A percentile compares a stretch with the other conserved stretches of the same genome.
Conservation (phyloP, 2,888 invertebrate species). For the Pseudeuparius sepicola region DNA sequence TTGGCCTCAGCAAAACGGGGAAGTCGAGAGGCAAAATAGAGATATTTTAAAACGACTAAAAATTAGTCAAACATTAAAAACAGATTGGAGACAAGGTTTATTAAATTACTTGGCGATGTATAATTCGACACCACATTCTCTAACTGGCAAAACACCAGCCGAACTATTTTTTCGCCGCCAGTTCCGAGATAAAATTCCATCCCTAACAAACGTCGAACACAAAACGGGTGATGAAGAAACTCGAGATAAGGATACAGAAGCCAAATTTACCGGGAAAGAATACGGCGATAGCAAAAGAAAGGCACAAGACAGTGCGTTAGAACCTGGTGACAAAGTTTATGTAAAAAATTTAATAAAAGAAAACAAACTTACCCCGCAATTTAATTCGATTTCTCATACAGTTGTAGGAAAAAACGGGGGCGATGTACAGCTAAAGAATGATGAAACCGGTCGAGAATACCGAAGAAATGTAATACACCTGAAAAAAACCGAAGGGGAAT, state of each 20-base stretch:
- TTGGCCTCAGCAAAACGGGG: slow-evolving; percentile 26
- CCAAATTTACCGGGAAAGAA: slow-evolving; percentile 1
- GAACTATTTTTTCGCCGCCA: slow-evolving; percentile 7
- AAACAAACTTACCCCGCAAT: slow-evolving; percentile 4
- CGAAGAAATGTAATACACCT: slow-evolving; percentile 3
- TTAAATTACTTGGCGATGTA: slow-evolving; percentile 23
- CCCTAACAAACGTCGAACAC: background rate
- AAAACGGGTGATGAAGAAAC: background rate
- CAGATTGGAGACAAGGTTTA: slow-evolving; percentile 23
- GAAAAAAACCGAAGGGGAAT: slow-evolving; percentile 9
- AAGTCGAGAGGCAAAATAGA: slow-evolving; percentile 28
- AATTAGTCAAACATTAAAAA: slow-evolving; percentile 23
- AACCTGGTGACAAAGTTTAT: slow-evolving; percentile 1
- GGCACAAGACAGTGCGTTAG: background rate
- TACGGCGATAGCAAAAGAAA: slow-evolving; percentile 5
- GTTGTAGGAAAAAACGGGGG: slow-evolving; percentile 2
- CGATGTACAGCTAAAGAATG: background rate
- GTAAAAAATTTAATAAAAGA: too few species aligned
- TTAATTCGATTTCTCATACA: background rate
- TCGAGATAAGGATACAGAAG: slow-evolving; percentile 3
- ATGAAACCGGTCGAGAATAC: background rate
- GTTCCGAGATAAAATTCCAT: slow-evolving; percentile 2
- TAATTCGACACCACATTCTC: slow-evolving; percentile 25
- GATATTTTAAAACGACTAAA: slow-evolving; percentile 25
- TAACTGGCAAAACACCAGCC: slow-evolving; percentile 19